Evolutionary conservation across 2,113 vertebrate species (phyloP).

Genomic region (Toxotes chatareus): DNA sequence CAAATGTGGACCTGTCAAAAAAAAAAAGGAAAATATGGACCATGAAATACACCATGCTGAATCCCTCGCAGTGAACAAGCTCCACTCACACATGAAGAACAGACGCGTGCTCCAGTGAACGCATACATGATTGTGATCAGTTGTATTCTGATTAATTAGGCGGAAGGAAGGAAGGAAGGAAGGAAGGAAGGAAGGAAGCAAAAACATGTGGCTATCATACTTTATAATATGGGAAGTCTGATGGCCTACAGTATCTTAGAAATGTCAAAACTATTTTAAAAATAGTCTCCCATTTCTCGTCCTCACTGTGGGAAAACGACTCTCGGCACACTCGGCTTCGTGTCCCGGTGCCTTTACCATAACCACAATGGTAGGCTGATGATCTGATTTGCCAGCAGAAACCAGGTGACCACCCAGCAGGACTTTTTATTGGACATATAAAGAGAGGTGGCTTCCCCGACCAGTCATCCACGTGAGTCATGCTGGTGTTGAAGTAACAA

Average conservation of each 20-base stretch:
- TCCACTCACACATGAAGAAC: constrained; percentile 2
- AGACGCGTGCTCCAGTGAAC: constrained; percentile 1
- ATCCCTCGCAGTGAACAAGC: neutral
- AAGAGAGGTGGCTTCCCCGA: constrained; percentile 29
- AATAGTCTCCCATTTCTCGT: constrained; percentile 13
- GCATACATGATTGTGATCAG: neutral
- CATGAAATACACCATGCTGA: constrained; percentile 26
- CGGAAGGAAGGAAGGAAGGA: neutral
- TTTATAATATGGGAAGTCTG: neutral
- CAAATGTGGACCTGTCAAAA: constrained; percentile 94
- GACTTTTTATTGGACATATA: constrained; percentile 39
- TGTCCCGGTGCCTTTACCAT: neutral
- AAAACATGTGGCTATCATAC: neutral
- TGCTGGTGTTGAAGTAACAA: constrained; percentile 68
- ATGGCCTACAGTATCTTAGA: neutral
- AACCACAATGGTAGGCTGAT: neutral
- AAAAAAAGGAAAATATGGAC: constrained; percentile 25
- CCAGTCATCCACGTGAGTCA: constrained; percentile 53
- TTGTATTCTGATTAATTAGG: neutral
- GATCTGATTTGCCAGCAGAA: constrained; percentile 30
- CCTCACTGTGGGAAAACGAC: constrained; percentile 36
- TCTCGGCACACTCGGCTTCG: constrained; percentile 34
- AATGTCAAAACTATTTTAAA: neutral
- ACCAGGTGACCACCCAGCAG: constrained; percentile 53
- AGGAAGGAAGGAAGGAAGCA: too few relatives aligned